A percentile compares a stretch with the other conserved stretches of the same genome.
Evolutionary conservation across 1,140 invertebrate species (phyloP).

Genomic region (Microplitis demolitor): DNA sequence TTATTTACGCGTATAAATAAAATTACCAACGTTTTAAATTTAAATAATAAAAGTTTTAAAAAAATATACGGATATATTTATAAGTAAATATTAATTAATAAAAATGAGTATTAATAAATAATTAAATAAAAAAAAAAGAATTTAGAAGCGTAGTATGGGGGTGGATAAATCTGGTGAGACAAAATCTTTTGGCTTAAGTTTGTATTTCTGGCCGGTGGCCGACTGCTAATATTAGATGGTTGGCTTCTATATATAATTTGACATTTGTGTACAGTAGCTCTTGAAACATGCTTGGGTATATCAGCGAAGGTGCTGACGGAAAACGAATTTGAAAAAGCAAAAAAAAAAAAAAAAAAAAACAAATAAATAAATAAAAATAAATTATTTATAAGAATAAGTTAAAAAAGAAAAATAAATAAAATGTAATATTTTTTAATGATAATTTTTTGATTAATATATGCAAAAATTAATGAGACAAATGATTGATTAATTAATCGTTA

Average conservation of each 20-base stretch:
- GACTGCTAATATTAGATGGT: slow-evolving; percentile 51
- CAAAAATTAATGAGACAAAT: too few species aligned
- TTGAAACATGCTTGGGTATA: slow-evolving; percentile 6
- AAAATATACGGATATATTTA: neutral
- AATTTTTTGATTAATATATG: too few species aligned
- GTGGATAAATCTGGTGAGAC: slow-evolving; percentile 11
- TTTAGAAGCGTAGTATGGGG: slow-evolving; percentile 1
- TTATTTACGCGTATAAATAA: too few species aligned
- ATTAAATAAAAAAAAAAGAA: neutral
- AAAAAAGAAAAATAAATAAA: too few species aligned
- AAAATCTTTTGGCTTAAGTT: slow-evolving; percentile 20
- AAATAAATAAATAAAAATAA: too few species aligned
- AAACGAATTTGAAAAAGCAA: too few species aligned
- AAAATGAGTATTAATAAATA: neutral
- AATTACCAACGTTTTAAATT: too few species aligned
- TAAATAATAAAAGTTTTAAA: too few species aligned
- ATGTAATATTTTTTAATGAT: too few species aligned
- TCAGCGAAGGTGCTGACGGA: neutral
- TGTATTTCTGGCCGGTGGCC: slow-evolving; percentile 47
- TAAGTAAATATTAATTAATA: neutral
- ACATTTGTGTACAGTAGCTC: slow-evolving; percentile 43
- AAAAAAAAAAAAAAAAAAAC: too few species aligned
- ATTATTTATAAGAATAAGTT: too few species aligned
- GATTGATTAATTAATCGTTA: too few species aligned
- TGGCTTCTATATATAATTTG: slow-evolving; percentile 47